A percentile compares a stretch with the other conserved stretches of the same genome.
Conservation (phyloP, 2,113 vertebrate genomes). For the Kryptolebias marmoratus region DNA sequence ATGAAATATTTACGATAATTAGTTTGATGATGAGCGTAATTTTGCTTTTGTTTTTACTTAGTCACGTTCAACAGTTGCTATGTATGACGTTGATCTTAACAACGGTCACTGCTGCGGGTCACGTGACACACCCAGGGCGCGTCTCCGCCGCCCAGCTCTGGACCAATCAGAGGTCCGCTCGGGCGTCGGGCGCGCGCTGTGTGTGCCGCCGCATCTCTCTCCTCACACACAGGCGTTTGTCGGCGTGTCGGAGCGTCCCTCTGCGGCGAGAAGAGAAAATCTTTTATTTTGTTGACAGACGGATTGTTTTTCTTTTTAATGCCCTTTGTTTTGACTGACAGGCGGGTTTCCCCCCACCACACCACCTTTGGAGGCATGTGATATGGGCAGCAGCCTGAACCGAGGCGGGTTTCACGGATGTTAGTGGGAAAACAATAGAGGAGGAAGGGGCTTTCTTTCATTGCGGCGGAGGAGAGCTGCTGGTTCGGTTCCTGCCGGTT, state of each 20-base stretch:
- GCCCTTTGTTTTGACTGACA: constrained; percentile 45
- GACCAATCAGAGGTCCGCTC: constrained; percentile 55
- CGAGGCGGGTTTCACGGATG: constrained; percentile 65
- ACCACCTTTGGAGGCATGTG: constrained; percentile 55
- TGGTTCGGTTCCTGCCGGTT: background rate
- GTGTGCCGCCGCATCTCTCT: background rate
- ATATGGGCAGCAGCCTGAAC: constrained; percentile 27
- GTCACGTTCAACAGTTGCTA: constrained; percentile 56
- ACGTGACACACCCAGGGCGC: constrained; percentile 69
- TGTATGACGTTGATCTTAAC: constrained; percentile 21
- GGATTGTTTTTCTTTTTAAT: background rate
- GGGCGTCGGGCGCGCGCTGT: constrained; percentile 50
- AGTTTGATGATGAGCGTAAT: background rate
- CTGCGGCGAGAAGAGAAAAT: background rate
- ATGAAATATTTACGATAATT: no score
- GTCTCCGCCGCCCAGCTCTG: constrained; percentile 36
- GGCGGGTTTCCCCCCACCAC: constrained; percentile 39
- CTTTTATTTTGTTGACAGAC: background rate
- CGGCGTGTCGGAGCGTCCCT: background rate
- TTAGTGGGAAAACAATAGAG: constrained; percentile 29
- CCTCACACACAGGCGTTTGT: no score
- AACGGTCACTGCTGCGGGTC: constrained; percentile 30
- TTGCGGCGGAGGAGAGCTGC: background rate
- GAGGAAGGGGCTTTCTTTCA: constrained; percentile 15
- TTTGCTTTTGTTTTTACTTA: background rate